A percentile compares a stretch with the other conserved stretches of the same genome.
Conservation (phyloP, 2,113 vertebrate species). For the Platichthys flesus region DNA sequence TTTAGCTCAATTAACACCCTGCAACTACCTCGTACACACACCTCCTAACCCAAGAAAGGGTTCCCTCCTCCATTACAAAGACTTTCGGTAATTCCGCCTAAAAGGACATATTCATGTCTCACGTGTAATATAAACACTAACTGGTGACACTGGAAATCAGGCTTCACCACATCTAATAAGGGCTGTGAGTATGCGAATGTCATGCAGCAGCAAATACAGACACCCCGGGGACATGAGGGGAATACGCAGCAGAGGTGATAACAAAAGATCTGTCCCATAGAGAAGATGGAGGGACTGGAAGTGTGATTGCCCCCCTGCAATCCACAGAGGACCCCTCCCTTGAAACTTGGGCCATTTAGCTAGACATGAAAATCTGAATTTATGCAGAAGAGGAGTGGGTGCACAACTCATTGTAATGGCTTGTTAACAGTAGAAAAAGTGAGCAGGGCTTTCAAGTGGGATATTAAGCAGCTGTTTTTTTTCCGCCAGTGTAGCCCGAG, state of each 20-base stretch:
- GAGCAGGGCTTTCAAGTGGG: constrained; percentile 91
- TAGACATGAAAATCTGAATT: constrained; percentile 83
- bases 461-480: constrained; percentile 96
- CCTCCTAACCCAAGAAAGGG: constrained; percentile 10
- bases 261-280: constrained; percentile 54
- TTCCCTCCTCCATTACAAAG: constrained; percentile 54
- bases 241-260: constrained; percentile 51
- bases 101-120: constrained; percentile 56
- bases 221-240: constrained; percentile 34
- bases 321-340: constrained; percentile 76
- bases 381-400: constrained; percentile 82
- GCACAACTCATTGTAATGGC: constrained; percentile 94
- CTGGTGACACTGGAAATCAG: constrained; percentile 34
- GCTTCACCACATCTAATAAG: neutral
- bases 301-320: constrained; percentile 29
- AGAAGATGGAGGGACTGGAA: constrained; percentile 39
- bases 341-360: constrained; percentile 85
- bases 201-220: constrained; percentile 35
- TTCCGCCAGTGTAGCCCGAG: constrained; percentile 86
- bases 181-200: constrained; percentile 37
- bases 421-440: constrained; percentile 93
- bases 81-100: constrained; percentile 44
- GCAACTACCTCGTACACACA: constrained; percentile 55
- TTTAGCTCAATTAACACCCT: constrained; percentile 68
- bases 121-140: constrained; percentile 63